phyloP scores from a whole-genome alignment of 2,888 invertebrate species.

The Athalia cordata region DNA sequence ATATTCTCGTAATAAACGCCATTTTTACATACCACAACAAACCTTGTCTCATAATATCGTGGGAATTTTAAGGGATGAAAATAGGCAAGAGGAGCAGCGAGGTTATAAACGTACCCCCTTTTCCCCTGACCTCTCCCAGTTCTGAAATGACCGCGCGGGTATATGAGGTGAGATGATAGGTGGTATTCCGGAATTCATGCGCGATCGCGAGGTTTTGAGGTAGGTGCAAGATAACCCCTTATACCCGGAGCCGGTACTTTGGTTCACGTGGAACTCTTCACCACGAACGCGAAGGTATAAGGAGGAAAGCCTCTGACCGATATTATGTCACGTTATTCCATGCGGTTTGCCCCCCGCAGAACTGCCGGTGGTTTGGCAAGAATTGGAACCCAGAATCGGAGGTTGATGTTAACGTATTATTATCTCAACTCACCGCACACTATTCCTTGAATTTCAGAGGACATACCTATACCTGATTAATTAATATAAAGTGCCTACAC shows the following conservation, averaged over 20 bases:
- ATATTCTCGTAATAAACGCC: too few relatives aligned
- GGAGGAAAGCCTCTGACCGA: constrained; percentile 24
- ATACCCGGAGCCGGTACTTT: background rate
- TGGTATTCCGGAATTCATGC: background rate
- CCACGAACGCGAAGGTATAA: background rate
- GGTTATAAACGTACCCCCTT: too few relatives aligned
- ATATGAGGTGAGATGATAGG: background rate
- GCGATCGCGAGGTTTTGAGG: constrained; percentile 4
- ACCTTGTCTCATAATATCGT: too few relatives aligned
- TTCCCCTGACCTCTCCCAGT: background rate
- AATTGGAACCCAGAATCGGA: constrained; percentile 7
- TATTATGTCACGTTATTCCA: constrained; percentile 32
- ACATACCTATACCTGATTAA: too few relatives aligned
- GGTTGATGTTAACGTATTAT: background rate
- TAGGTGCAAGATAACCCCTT: background rate
- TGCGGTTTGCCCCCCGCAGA: constrained; percentile 9
- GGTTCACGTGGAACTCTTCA: background rate
- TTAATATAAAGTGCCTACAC: too few relatives aligned
- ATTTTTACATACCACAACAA: too few relatives aligned
- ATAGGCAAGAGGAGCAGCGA: too few relatives aligned
- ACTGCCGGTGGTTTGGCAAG: constrained; percentile 37
- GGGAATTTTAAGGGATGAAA: too few relatives aligned
- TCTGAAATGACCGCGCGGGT: background rate
- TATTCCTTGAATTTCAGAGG: too few relatives aligned
- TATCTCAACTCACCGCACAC: too few relatives aligned